Evolutionary conservation across 2,113 vertebrate genomes (phyloP).

Genomic region (Eurystomus gularis): DNA sequence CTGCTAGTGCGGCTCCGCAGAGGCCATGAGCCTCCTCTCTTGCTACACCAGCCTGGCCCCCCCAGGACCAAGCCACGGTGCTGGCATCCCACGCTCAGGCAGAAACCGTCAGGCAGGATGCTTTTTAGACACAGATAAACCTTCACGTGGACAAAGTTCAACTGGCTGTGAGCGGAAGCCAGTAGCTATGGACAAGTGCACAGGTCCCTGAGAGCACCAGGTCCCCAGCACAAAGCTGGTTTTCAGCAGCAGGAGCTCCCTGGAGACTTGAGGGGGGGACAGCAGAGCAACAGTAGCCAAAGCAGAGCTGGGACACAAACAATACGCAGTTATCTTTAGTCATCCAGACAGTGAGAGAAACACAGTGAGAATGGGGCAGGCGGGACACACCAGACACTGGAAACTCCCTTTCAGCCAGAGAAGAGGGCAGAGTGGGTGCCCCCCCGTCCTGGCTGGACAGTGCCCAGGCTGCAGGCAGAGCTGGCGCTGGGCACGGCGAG

Average conservation of each 20-base stretch:
- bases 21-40: rapidly evolving
- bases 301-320: background rate
- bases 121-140: background rate
- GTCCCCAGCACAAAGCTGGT: background rate
- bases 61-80: background rate
- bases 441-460: background rate
- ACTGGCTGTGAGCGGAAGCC: background rate
- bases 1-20: background rate
- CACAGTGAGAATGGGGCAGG: background rate
- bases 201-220: background rate
- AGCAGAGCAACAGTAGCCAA: constrained; percentile 8
- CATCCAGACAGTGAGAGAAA: background rate
- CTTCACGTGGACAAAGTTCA: background rate
- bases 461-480: background rate
- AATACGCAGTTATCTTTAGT: constrained; percentile 1
- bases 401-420: constrained; percentile 14
- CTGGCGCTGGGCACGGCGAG: constrained; percentile 1
- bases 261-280: background rate
- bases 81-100: background rate
- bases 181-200: background rate
- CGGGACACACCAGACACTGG: background rate
- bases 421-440: background rate
- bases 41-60: background rate
- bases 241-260: background rate
- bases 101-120: background rate